Percentiles rank a stretch among this genome's conserved stretches.
phyloP scores from a whole-genome alignment of 2,888 invertebrate species.

The Drosophila limbata region DNA sequence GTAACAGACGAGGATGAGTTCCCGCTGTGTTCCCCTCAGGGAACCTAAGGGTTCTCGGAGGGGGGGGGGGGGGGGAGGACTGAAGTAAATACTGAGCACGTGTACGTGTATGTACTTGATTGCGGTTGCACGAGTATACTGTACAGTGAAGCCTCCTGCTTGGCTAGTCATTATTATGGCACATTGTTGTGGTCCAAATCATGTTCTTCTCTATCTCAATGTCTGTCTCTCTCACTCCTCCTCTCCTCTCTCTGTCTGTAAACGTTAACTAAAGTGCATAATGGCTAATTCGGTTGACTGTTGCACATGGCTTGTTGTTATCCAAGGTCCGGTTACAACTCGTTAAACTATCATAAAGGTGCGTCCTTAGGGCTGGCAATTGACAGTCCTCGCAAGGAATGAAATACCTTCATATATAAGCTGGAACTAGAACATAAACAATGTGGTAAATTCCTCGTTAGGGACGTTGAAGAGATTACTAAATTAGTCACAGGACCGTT shows the following conservation, averaged over 20 bases:
- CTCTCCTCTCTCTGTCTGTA: slow-evolving; percentile 2
- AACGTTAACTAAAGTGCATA: slow-evolving; percentile 25
- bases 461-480: background rate
- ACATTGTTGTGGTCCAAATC: slow-evolving; percentile 46
- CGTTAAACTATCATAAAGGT: slow-evolving; percentile 34
- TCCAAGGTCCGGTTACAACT: slow-evolving; percentile 24
- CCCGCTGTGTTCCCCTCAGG: slow-evolving; percentile 23
- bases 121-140: slow-evolving; percentile 10
- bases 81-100: slow-evolving; percentile 10
- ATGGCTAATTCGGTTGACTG: slow-evolving; percentile 34
- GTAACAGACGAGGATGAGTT: slow-evolving; percentile 24
- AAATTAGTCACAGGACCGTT: slow-evolving; percentile 7
- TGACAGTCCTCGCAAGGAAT: slow-evolving; percentile 26
- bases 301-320: slow-evolving; percentile 42
- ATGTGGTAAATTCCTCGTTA: slow-evolving; percentile 22
- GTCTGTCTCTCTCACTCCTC: background rate
- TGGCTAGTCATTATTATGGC: slow-evolving; percentile 45
- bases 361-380: slow-evolving; percentile 22
- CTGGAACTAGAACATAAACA: slow-evolving; percentile 11
- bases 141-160: slow-evolving; percentile 27
- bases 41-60: background rate
- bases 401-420: slow-evolving; percentile 13
- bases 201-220: slow-evolving; percentile 5
- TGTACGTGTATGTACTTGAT: slow-evolving; percentile 24
- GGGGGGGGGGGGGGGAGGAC: background rate